These are phyloP conservation scores for Julus scandinavius DNA, from an alignment of 2,888 invertebrate species.

Conservation along the genomic window DNA sequence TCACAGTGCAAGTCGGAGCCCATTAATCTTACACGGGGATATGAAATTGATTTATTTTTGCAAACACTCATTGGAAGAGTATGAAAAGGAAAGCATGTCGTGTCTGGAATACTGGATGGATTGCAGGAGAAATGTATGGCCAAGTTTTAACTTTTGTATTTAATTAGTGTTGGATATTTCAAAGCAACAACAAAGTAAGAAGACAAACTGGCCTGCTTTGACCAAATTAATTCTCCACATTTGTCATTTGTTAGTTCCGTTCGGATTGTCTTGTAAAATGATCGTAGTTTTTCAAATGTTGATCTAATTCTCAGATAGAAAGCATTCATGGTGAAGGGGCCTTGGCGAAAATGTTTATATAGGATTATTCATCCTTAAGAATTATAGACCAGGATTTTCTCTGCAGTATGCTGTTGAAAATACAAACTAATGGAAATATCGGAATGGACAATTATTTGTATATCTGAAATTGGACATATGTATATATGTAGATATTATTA, in stretches of 20 bases:
- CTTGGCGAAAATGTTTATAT: too few species aligned
- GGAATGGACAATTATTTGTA: too few species aligned
- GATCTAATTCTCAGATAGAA: too few species aligned
- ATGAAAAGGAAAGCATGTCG: background rate
- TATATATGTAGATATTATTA: too few species aligned
- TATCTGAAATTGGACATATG: too few species aligned
- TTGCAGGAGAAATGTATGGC: background rate
- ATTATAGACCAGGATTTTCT: too few species aligned
- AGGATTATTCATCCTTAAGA: too few species aligned
- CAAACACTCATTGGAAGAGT: slow-evolving; percentile 1
- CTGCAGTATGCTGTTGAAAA: too few species aligned
- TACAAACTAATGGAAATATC: too few species aligned
- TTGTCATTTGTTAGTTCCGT: background rate
- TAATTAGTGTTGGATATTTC: background rate
- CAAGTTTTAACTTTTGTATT: background rate
- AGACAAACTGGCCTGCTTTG: background rate
- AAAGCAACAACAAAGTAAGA: background rate
- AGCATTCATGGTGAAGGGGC: too few species aligned
- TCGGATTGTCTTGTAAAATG: background rate
- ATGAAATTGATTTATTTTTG: background rate
- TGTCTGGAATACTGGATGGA: background rate
- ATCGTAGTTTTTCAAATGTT: too few species aligned
- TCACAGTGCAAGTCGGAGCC: background rate
- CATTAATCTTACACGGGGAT: background rate
- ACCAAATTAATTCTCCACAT: background rate